phyloP scores from a whole-genome alignment of 2,888 invertebrate genomes.

The Carpatolechia fugitivella region DNA sequence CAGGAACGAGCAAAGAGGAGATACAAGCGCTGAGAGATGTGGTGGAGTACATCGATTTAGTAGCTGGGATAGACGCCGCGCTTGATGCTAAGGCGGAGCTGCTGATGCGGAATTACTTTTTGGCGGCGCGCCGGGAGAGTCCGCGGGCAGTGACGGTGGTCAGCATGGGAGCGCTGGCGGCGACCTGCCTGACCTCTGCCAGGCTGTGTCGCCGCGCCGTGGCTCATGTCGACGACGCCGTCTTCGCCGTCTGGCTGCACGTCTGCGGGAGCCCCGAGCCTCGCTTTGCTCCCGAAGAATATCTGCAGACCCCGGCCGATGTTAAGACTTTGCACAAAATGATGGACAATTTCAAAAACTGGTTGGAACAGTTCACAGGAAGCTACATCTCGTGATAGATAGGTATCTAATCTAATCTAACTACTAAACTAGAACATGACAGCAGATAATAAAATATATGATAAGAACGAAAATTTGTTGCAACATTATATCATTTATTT shows the following conservation, averaged over 20 bases:
- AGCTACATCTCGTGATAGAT: constrained; percentile 8
- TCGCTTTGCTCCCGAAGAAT: constrained; percentile 63
- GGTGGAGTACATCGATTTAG: constrained; percentile 49
- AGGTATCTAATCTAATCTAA: background rate
- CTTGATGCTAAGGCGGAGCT: constrained; percentile 46
- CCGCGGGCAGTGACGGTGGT: constrained; percentile 50
- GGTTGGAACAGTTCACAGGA: constrained; percentile 61
- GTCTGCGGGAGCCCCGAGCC: constrained; percentile 59
- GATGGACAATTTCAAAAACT: constrained; percentile 56
- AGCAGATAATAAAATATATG: too few species aligned
- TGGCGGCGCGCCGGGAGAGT: constrained; percentile 59
- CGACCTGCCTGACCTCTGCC: constrained; percentile 54
- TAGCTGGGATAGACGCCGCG: constrained; percentile 50
- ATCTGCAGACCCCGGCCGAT: constrained; percentile 56
- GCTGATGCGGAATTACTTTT: constrained; percentile 56
- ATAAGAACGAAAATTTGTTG: too few species aligned
- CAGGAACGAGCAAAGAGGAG: constrained; percentile 40
- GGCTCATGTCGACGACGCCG: constrained; percentile 58
- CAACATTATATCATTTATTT: too few species aligned
- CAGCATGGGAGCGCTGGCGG: constrained; percentile 53
- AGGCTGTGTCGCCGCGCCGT: constrained; percentile 54
- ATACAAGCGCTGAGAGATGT: constrained; percentile 47
- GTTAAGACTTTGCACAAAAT: constrained; percentile 49
- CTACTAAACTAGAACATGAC: too few species aligned
- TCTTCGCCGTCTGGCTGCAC: constrained; percentile 69